Conservation (phyloP, 2,113 vertebrate species). For the Martes martes region DNA sequence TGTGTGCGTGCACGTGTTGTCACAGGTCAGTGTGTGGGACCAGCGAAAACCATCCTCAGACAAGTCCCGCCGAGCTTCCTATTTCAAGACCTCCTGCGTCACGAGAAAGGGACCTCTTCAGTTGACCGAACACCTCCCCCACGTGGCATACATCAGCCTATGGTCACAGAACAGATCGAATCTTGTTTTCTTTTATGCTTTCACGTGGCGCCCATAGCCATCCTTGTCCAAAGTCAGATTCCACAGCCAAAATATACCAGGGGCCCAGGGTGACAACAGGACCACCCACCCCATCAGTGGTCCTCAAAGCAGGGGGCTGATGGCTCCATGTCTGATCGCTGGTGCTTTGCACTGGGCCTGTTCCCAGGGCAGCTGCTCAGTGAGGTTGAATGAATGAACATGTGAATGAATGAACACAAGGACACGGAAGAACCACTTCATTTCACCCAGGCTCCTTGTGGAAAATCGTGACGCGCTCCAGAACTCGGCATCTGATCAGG, state of each 20-base stretch:
- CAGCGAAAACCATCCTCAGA: accelerated
- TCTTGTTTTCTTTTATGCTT: background rate
- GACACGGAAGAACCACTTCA: accelerated
- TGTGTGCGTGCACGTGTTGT: accelerated
- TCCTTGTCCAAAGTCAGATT: background rate
- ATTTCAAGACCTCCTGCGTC: background rate
- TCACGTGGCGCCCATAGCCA: accelerated
- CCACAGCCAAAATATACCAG: background rate
- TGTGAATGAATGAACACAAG: accelerated
- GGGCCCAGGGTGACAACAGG: background rate
- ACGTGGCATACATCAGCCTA: accelerated
- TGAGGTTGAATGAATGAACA: accelerated
- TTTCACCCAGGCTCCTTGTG: accelerated
- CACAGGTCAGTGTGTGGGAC: accelerated
- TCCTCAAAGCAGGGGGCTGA: background rate
- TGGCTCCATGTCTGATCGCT: accelerated
- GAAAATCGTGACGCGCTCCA: background rate
- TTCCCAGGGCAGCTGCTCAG: background rate
- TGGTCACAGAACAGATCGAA: accelerated
- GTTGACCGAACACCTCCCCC: no score
- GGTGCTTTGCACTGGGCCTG: background rate
- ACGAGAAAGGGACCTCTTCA: background rate
- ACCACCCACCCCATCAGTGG: accelerated
- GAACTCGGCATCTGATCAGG: accelerated
- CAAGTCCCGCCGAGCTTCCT: background rate